A percentile compares a stretch with the other conserved stretches of the same genome.
Conservation (phyloP, 2,888 invertebrate species). For the Rhagium mordax region DNA sequence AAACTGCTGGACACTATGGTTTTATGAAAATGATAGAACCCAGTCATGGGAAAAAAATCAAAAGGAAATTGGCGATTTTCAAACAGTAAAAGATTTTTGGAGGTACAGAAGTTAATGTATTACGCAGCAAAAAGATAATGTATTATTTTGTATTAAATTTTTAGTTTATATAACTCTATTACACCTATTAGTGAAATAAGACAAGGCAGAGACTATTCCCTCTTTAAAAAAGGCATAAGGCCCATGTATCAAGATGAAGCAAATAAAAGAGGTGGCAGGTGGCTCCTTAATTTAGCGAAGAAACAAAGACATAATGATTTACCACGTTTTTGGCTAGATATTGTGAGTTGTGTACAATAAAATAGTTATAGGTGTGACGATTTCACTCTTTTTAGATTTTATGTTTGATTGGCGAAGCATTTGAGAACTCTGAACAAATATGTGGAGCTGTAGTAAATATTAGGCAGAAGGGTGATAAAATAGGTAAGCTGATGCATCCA, state of each 20-base stretch:
- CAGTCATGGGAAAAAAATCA: conserved; percentile 96
- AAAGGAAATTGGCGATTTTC: conserved; percentile 93
- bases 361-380: neutral
- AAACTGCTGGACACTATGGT: conserved; percentile 98
- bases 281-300: conserved; percentile 90
- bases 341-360: conserved; percentile 72
- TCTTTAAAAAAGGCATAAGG: conserved; percentile 89
- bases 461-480: conserved; percentile 92
- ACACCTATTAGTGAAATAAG: conserved; percentile 89
- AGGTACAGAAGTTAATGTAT: conserved; percentile 76
- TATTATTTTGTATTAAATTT: conserved; percentile 57
- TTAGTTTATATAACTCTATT: conserved; percentile 91
- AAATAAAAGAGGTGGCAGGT: conserved; percentile 94
- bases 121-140: neutral
- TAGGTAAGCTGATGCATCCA: conserved; percentile 84
- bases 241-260: conserved; percentile 97
- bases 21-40: conserved; percentile 93
- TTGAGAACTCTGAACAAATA: conserved; percentile 93
- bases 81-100: conserved; percentile 99
- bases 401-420: conserved; percentile 96
- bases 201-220: conserved; percentile 90
- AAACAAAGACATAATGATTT: conserved; percentile 83
- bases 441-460: conserved; percentile 98
- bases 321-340: conserved; percentile 91
- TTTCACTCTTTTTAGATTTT: conserved; percentile 73